A percentile compares a stretch with the other conserved stretches of the same genome.
These are phyloP conservation scores for Steinernema carpocapsae DNA, from an alignment of 2,888 invertebrate genomes.

Conservation along the genomic window DNA sequence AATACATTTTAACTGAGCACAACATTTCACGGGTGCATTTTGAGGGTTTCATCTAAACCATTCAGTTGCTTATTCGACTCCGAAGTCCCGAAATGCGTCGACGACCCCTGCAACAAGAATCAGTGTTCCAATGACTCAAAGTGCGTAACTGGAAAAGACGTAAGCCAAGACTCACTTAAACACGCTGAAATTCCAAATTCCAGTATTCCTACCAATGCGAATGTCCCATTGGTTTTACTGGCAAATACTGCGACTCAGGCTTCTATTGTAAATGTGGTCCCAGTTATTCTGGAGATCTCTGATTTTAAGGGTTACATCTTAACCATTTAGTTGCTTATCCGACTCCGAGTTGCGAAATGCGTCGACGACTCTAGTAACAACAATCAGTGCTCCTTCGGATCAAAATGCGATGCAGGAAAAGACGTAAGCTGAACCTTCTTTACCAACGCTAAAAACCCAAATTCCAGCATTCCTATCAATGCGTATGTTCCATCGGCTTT, in stretches of 20 bases:
- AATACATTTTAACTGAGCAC: no score
- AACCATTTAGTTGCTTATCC: conserved; percentile 42
- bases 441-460: background rate
- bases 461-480: conserved; percentile 76
- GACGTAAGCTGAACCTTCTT: conserved; percentile 41
- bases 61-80: conserved; percentile 43
- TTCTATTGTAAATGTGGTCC: conserved; percentile 55
- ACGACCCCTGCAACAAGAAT: conserved; percentile 45
- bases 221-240: conserved; percentile 88
- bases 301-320: no score
- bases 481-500: conserved; percentile 86
- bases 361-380: conserved; percentile 44
- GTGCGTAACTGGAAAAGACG: conserved; percentile 53
- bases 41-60: no score
- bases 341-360: conserved; percentile 39
- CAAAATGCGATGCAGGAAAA: conserved; percentile 54
- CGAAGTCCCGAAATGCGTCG: conserved; percentile 39
- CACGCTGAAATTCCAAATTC: conserved; percentile 18
- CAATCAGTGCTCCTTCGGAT: conserved; percentile 60
- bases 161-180: conserved; percentile 32
- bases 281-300: conserved; percentile 43
- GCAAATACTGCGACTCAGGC: conserved; percentile 80
- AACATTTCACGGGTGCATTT: no score
- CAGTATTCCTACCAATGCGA: conserved; percentile 80
- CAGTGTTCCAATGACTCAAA: conserved; percentile 62